Base-by-base conservation (phyloP, 2,113 vertebrate species). In the Brachyhypopomus gauderio region DNA sequence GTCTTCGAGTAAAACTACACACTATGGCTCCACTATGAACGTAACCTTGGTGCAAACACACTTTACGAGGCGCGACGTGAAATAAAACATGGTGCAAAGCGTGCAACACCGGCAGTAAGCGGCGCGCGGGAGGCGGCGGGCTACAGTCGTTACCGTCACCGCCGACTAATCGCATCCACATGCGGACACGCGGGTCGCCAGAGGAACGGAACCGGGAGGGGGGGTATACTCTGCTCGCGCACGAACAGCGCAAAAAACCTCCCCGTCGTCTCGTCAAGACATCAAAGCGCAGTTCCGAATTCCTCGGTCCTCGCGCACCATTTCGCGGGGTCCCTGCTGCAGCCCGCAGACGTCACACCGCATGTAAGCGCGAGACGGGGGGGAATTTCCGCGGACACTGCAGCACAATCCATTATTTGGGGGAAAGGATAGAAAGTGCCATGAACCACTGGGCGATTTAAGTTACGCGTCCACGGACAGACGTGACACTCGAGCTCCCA, bases 121-220 rank as follows among this genome's bases (percentile, higher is more conserved):
- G 7, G n/a, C n/a, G 72, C 22, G 58, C 20, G 55, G 70, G 52
- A 41, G 79, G 58, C 2, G 45, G 64, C 11, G 17, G 9, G 23
- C 76, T 30, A 17, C 19, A 22, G 62, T 19, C 17, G 23, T 34
- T 34, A 14, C 48, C n/a, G 30, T 38, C n/a, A 22, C 45, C 34
- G 62, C 56, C 25, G 3, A 45, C 38, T 82, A 71, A 82, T 71
- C 17, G 34, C 75, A 82, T 77, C 75, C 81, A 82, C 66, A 77
- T 82, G 75, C 34, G 36, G 25, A 80, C 30, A 25, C n/a, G n/a
- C 16, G 63, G 64, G 12, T 1, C n/a, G 34, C 22, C 62, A 14
- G 19, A 11, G 38, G 66, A 30, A 25, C 2, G 34, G 71, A 72
- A n/a, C 45, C 34, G 58, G 17, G 36, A 36, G 23, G n/a, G 17